phyloP scores from a whole-genome alignment of 2,888 invertebrate genomes.

The Oscheius sp. region DNA sequence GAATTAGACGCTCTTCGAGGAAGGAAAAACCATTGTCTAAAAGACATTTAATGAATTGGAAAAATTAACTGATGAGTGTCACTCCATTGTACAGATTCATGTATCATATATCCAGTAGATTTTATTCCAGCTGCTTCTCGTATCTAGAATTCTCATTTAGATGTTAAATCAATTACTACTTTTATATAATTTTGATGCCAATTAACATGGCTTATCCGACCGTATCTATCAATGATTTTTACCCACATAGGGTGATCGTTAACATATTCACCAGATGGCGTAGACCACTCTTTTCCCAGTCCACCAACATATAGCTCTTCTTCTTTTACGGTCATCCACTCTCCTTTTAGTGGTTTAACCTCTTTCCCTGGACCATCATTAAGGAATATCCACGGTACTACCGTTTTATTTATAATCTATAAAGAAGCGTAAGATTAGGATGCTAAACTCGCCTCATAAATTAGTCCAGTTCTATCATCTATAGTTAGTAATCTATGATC shows the following conservation, averaged over 20 bases:
- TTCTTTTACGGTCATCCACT: slow-evolving; percentile 95
- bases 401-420: slow-evolving; percentile 15
- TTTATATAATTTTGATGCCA: slow-evolving; percentile 72
- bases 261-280: slow-evolving; percentile 77
- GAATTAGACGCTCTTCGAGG: slow-evolving; percentile 87
- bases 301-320: slow-evolving; percentile 88
- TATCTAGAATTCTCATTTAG: slow-evolving; percentile 73
- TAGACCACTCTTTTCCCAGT: slow-evolving; percentile 94
- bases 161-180: slow-evolving; percentile 72
- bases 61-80: slow-evolving; percentile 87
- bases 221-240: slow-evolving; percentile 74
- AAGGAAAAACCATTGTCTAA: slow-evolving; percentile 89
- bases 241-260: slow-evolving; percentile 93
- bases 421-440: background rate
- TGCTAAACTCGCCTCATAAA: slow-evolving; percentile 49
- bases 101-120: slow-evolving; percentile 95
- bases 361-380: slow-evolving; percentile 87
- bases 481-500: slow-evolving; percentile 87
- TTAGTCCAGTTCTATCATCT: slow-evolving; percentile 88
- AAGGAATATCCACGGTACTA: slow-evolving; percentile 77
- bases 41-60: slow-evolving; percentile 71
- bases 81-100: slow-evolving; percentile 93
- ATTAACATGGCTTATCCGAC: slow-evolving; percentile 36
- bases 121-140: slow-evolving; percentile 81
- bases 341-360: slow-evolving; percentile 82